Base-by-base conservation (phyloP, 2,888 invertebrate genomes). In the Ophion slaviceki region DNA sequence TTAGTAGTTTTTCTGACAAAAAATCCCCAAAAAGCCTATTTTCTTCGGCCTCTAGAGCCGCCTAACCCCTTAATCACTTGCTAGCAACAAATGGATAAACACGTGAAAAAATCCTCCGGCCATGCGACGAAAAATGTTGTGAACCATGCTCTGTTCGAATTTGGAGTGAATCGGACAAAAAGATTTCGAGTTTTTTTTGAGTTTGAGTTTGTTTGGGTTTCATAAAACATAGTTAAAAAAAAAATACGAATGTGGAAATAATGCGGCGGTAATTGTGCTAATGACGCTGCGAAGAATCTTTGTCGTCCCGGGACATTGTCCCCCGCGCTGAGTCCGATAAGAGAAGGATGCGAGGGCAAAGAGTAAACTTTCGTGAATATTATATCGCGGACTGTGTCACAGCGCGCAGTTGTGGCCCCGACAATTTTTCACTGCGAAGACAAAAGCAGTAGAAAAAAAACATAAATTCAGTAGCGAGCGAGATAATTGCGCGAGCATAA, bases 91-190 rank as follows among this genome's bases (percentile, higher is more conserved):
- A 47, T 0, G 40, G 40, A 40, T 40, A 40, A 40, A 6, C 40
- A 40, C 5, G 8, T 40, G 8, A 1, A 40, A 40, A 40, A 40
- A 40, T 40, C 40, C 0, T 40, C 8, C 8, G 8, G 40, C 8
- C 40, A 8, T 8, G 1, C 40, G 8, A 8, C 8, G 1, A 40
- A 40, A 40, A 40, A 40, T 40, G 40, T 40, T 40, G 0, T 47
- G 47, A 66, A 14, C 10, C 11, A 66, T 17, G 24, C 32, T 8
- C 36, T 6, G 32, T 36, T 24, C 10, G 47, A 40, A 40, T 4
- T 11, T 68, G 20, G 32, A 53, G 24, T 53, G n/a, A 24, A 66
- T 66, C 28, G 45, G 64, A 64, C 57, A 36, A 62, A 76, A 57
- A 66, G 53, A 10, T 40, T 7, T 28, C 47, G 53, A 76, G n/a